Percentiles rank a stretch among this genome's conserved stretches.
Evolutionary conservation across 2,113 vertebrate species (phyloP).

Genomic region (Ciconia maguari): DNA sequence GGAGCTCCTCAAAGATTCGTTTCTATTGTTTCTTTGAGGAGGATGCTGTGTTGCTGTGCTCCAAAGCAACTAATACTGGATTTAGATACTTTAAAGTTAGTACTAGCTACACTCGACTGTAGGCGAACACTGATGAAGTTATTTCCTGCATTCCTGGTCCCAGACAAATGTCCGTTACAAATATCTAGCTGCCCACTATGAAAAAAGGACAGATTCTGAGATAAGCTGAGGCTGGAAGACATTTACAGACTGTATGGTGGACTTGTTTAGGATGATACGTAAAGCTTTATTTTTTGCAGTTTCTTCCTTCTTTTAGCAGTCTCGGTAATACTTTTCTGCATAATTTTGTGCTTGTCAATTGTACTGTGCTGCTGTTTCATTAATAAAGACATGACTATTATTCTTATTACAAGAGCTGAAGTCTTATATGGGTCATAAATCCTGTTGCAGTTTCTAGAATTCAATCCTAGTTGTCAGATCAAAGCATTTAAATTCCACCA

Average conservation of each 20-base stretch:
- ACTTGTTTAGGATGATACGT: not conserved
- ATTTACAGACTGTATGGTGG: not conserved
- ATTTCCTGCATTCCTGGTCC: not conserved
- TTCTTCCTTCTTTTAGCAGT: not conserved
- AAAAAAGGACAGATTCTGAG: not conserved
- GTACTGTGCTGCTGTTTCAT: not conserved
- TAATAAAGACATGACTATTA: not conserved
- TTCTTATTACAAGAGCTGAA: not conserved
- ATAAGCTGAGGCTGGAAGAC: not conserved
- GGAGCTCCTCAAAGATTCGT: not conserved
- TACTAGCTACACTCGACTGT: not conserved
- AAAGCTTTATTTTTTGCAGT: not conserved
- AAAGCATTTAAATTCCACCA: constrained; percentile 3
- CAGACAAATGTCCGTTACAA: not conserved
- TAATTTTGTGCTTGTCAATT: constrained; percentile 10
- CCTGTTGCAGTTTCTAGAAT: not conserved
- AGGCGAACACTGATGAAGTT: not conserved
- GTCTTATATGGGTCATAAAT: constrained; percentile 20
- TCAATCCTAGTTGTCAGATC: constrained; percentile 3
- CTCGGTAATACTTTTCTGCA: not conserved
- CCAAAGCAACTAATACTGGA: not conserved
- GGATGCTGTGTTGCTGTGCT: not conserved
- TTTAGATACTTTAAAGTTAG: not conserved
- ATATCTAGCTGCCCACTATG: not conserved
- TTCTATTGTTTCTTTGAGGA: not conserved